phyloP scores from a whole-genome alignment of 1,140 invertebrate genomes.

The Tribolium castaneum region DNA sequence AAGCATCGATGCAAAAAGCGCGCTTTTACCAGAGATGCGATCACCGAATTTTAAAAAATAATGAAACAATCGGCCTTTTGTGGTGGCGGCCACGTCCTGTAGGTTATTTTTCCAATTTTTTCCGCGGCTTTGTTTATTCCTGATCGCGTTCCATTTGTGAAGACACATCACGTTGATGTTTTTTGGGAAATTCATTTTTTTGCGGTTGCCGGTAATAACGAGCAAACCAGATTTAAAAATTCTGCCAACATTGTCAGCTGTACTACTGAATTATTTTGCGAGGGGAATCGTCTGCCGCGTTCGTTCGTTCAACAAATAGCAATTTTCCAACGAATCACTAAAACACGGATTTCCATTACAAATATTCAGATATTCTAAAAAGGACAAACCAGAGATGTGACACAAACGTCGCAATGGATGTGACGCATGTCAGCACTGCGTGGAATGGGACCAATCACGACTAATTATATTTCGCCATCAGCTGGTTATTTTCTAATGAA shows the following conservation, averaged over 20 bases:
- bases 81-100: conserved; percentile 15
- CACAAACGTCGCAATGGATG: background rate
- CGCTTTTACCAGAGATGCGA: too few relatives aligned
- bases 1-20: conserved; percentile 40
- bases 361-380: conserved; percentile 48
- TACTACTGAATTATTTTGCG: conserved; percentile 14
- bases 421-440: conserved; percentile 32
- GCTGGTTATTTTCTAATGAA: conserved; percentile 26
- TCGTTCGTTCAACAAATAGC: conserved; percentile 11
- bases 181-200: conserved; percentile 1
- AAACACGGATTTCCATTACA: conserved; percentile 47
- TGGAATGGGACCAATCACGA: conserved; percentile 20
- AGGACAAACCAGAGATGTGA: conserved; percentile 45
- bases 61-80: conserved; percentile 32
- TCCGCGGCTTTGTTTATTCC: conserved; percentile 3
- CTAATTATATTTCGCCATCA: conserved; percentile 38
- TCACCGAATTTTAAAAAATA: conserved; percentile 23
- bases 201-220: background rate
- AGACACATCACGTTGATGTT: background rate
- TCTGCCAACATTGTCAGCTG: background rate
- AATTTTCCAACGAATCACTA: conserved; percentile 30
- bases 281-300: conserved; percentile 1
- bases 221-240: conserved; percentile 3
- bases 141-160: background rate
- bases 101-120: conserved; percentile 12